Evolutionary conservation across 2,888 invertebrate genomes (phyloP).

Genomic region (Luperina testacea): DNA sequence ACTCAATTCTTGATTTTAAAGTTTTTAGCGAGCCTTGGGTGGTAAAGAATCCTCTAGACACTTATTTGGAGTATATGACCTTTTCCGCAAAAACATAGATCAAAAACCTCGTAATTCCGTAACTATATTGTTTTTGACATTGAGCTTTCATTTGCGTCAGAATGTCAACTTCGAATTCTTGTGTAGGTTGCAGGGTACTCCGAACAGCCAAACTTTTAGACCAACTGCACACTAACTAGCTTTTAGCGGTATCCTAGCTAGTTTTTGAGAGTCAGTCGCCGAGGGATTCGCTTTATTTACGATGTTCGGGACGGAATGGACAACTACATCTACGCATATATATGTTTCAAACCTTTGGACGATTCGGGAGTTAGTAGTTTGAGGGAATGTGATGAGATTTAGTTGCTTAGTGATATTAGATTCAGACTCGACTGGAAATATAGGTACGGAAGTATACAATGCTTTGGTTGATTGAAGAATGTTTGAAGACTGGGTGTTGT

Average conservation of each 20-base stretch:
- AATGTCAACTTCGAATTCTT: conserved; percentile 18
- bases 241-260: conserved; percentile 34
- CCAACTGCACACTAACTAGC: conserved; percentile 23
- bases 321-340: conserved; percentile 24
- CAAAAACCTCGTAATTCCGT: neutral
- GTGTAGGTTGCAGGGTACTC: neutral
- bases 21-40: neutral
- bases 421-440: neutral
- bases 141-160: neutral
- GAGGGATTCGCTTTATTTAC: conserved; percentile 37
- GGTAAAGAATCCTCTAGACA: neutral
- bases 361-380: neutral
- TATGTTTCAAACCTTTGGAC: conserved; percentile 29
- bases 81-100: no score
- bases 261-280: conserved; percentile 32
- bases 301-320: conserved; percentile 23
- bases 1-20: neutral
- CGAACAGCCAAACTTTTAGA: conserved; percentile 26
- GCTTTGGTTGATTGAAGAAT: neutral
- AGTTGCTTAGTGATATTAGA: neutral
- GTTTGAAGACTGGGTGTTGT: neutral
- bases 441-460: neutral
- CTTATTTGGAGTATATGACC: no score
- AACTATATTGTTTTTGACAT: conserved; percentile 2
- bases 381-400: neutral